Percentiles rank a stretch among this genome's conserved stretches.
phyloP scores from a whole-genome alignment of 2,113 vertebrate genomes.

The Cynocephalus volans region DNA sequence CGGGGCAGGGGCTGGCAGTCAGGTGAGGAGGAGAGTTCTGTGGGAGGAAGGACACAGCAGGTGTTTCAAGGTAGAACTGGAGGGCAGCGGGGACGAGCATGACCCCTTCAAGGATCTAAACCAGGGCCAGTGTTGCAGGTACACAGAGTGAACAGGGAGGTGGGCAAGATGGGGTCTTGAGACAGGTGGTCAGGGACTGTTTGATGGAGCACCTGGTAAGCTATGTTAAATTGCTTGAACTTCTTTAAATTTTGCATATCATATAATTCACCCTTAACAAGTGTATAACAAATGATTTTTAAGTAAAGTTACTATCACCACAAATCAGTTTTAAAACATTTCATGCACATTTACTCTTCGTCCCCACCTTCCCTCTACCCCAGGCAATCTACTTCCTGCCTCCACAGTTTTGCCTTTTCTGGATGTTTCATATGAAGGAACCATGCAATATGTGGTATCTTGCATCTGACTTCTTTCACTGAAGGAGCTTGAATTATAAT shows the following conservation, averaged over 20 bases:
- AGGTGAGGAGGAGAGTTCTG: background rate
- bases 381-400: background rate
- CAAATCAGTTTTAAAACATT: background rate
- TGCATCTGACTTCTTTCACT: background rate
- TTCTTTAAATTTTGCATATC: background rate
- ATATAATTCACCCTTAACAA: background rate
- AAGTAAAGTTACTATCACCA: background rate
- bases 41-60: background rate
- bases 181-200: background rate
- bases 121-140: background rate
- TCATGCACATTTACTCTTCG: background rate
- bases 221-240: background rate
- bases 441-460: background rate
- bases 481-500: slow-evolving; percentile 24
- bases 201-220: background rate
- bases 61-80: background rate
- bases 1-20: accelerated
- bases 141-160: background rate
- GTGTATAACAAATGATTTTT: background rate
- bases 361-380: background rate
- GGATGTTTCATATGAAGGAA: background rate
- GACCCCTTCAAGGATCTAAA: background rate
- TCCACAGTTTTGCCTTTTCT: background rate
- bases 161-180: background rate
- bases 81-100: too few species aligned